Percentiles rank a stretch among this genome's conserved stretches.
Conservation (phyloP, 2,113 vertebrate genomes). For the Hippopotamus amphibius region DNA sequence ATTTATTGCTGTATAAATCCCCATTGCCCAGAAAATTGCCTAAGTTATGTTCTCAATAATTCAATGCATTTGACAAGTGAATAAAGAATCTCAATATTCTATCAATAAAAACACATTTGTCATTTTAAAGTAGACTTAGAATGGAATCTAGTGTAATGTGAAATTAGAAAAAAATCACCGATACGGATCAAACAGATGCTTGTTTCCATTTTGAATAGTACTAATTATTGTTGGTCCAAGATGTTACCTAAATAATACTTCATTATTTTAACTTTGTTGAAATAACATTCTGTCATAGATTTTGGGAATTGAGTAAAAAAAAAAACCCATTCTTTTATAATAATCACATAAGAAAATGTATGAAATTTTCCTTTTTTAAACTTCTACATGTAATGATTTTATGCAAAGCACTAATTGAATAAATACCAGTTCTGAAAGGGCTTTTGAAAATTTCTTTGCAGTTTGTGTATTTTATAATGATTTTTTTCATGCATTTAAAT, state of each 20-base stretch:
- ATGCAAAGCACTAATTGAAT: not conserved
- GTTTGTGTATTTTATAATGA: not conserved
- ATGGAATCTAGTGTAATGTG: not conserved
- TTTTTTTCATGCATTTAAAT: not conserved
- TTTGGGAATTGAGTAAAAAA: not conserved
- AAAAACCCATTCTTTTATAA: not conserved
- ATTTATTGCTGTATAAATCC: not conserved
- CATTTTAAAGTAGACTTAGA: not conserved
- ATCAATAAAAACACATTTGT: not conserved
- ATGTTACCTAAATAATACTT: not conserved
- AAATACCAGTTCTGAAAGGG: not conserved
- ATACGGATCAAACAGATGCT: not conserved
- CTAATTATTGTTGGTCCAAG: not conserved
- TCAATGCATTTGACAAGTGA: not conserved
- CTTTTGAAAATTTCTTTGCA: not conserved
- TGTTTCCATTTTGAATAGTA: not conserved
- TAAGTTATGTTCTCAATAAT: not conserved
- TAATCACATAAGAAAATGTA: not conserved
- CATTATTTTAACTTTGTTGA: conserved; percentile 47
- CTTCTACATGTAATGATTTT: not conserved
- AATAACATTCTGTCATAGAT: not conserved
- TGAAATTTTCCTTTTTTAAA: not conserved
- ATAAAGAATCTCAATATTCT: not conserved
- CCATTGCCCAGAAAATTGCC: not conserved
- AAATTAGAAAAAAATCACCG: not conserved